Conservation (phyloP, 2,113 vertebrate genomes). For the Hiodon alosoides region DNA sequence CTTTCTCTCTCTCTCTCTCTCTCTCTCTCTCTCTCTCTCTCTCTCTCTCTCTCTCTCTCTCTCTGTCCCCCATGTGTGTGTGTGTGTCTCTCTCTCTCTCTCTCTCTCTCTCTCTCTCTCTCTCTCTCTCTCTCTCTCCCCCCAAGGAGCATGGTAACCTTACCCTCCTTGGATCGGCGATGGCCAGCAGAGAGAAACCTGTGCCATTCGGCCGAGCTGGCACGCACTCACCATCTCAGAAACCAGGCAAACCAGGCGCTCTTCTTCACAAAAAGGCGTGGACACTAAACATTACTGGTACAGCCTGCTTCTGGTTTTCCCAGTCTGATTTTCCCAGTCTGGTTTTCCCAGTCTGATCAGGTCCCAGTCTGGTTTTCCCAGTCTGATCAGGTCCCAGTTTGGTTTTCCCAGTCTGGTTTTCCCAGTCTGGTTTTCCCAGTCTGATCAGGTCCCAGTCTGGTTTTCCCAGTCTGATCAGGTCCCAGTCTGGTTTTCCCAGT, state of each 20-base stretch:
- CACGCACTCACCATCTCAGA: too few species aligned
- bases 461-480: neutral
- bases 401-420: too few species aligned
- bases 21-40: too few species aligned
- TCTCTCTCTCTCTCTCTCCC: neutral
- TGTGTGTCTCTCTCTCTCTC: neutral
- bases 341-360: neutral
- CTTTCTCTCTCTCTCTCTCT: neutral
- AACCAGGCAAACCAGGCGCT: too few species aligned
- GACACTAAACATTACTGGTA: neutral
- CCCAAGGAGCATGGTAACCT: slow-evolving; percentile 22
- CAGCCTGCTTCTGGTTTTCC: neutral
- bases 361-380: neutral
- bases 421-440: neutral
- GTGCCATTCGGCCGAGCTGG: neutral
- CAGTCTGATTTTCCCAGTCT: neutral
- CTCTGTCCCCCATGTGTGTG: neutral
- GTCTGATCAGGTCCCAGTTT: too few species aligned
- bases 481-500: too few species aligned
- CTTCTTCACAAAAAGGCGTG: too few species aligned
- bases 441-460: too few species aligned
- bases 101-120: too few species aligned
- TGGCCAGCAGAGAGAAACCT: slow-evolving; percentile 11
- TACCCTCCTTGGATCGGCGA: slow-evolving; percentile 10
- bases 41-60: too few species aligned